These are phyloP conservation scores for Sturnira hondurensis DNA, from an alignment of 2,113 vertebrate species.

Conservation along the genomic window DNA sequence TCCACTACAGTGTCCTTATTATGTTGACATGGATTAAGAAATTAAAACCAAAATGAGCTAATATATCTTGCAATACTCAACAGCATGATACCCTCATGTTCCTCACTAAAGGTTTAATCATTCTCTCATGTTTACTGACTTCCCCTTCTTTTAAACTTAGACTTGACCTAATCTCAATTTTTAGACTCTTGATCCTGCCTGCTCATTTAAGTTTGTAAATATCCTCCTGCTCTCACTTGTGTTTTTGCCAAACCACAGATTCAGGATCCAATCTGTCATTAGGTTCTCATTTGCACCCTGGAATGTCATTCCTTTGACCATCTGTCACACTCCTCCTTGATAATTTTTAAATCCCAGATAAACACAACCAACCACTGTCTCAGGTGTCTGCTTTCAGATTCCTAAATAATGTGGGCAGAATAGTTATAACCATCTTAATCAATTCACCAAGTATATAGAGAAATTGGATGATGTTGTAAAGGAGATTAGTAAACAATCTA, in stretches of 20 bases:
- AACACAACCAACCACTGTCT: background rate
- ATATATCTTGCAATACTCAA: background rate
- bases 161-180: background rate
- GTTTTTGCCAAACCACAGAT: slow-evolving; percentile 12
- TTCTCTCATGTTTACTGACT: background rate
- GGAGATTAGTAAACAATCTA: background rate
- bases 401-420: background rate
- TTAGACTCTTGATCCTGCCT: background rate
- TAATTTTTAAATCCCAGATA: background rate
- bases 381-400: background rate
- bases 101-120: background rate
- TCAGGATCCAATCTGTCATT: background rate
- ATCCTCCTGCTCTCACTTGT: background rate
- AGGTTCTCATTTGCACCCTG: slow-evolving; percentile 16
- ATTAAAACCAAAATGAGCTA: slow-evolving; percentile 3
- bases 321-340: background rate
- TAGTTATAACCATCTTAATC: background rate
- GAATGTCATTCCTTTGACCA: slow-evolving; percentile 26
- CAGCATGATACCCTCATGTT: background rate
- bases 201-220: slow-evolving; percentile 36
- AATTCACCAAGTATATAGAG: background rate
- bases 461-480: background rate
- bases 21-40: background rate
- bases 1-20: background rate
- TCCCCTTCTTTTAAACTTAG: background rate